phyloP scores from a whole-genome alignment of 2,113 vertebrate genomes.

The Scatophagus argus region DNA sequence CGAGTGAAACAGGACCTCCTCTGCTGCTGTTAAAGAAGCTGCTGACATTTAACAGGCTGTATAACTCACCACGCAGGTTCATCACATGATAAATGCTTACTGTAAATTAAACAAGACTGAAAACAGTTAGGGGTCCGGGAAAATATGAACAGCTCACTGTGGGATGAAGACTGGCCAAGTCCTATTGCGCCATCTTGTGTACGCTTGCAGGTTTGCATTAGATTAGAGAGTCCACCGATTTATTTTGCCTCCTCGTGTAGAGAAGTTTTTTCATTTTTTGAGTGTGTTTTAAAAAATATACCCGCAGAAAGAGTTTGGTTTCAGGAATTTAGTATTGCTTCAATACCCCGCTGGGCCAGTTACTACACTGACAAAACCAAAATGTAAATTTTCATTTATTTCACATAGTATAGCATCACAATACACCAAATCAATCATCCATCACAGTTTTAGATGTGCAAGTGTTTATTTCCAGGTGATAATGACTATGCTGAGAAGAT shows the following conservation, averaged over 20 bases:
- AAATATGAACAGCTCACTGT: no score
- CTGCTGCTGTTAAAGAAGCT: not conserved
- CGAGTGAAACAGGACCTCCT: not conserved
- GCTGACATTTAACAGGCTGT: constrained; percentile 27
- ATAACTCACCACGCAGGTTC: constrained; percentile 1
- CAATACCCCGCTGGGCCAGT: not conserved
- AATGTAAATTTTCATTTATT: constrained; percentile 68
- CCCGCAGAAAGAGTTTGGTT: not conserved
- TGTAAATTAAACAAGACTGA: constrained; percentile 23
- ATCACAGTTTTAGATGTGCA: constrained; percentile 68
- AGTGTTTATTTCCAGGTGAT: constrained; percentile 49
- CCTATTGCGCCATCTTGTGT: constrained; percentile 69
- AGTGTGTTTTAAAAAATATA: not conserved
- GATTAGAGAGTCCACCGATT: not conserved
- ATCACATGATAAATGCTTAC: constrained; percentile 8
- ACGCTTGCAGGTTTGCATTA: not conserved
- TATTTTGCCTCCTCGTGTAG: not conserved
- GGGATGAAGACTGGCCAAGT: not conserved
- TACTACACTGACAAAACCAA: constrained; percentile 5
- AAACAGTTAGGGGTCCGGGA: constrained; percentile 2
- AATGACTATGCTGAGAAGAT: constrained; percentile 16
- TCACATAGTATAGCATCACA: constrained; percentile 72
- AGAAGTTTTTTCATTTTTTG: not conserved
- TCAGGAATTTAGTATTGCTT: not conserved
- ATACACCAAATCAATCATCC: constrained; percentile 72